Conservation (phyloP, 2,113 vertebrate species). For the Anguilla japonica region DNA sequence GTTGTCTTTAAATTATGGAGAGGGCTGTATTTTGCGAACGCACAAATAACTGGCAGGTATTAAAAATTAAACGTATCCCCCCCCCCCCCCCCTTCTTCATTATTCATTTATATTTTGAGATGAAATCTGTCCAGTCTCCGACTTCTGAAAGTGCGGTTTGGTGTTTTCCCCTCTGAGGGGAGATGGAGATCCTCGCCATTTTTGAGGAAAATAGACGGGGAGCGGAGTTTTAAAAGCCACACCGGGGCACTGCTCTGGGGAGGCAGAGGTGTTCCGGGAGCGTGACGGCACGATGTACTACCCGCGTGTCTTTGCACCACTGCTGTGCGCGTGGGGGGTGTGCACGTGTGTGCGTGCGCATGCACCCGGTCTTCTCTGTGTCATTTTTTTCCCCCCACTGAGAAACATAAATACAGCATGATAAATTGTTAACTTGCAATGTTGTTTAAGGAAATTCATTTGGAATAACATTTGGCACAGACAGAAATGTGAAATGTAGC, state of each 20-base stretch:
- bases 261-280: background rate
- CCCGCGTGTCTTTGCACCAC: background rate
- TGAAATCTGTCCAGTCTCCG: constrained; percentile 31
- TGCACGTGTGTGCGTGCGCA: background rate
- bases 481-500: background rate
- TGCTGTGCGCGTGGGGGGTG: background rate
- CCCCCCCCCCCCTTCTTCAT: constrained; percentile 32
- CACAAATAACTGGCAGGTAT: constrained; percentile 42
- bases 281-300: background rate
- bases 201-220: constrained; percentile 19
- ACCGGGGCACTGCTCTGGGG: background rate
- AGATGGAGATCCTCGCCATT: constrained; percentile 9
- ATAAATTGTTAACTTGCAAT: background rate
- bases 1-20: constrained; percentile 20
- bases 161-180: constrained; percentile 31
- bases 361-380: background rate
- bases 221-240: constrained; percentile 6
- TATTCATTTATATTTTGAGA: constrained; percentile 46
- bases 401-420: background rate
- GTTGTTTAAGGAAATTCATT: background rate
- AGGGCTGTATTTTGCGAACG: constrained; percentile 26
- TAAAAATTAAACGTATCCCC: constrained; percentile 42
- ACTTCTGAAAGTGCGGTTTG: constrained; percentile 41
- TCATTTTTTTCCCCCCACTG: background rate
- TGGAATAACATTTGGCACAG: background rate